phyloP scores from a whole-genome alignment of 2,888 invertebrate genomes.

The Myopa testacea region DNA sequence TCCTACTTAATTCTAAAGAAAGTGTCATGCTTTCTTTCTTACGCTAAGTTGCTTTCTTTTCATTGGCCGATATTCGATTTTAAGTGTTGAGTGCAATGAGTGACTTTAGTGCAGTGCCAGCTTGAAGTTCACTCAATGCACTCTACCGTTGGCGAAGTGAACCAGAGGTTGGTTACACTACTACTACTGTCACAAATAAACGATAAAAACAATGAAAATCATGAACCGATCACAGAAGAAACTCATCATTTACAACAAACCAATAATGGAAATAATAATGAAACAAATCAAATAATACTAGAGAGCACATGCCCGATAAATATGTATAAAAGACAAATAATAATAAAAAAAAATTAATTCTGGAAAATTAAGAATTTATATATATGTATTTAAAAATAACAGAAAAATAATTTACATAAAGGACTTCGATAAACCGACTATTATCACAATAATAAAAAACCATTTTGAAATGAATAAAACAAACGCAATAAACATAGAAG shows the following conservation, averaged over 20 bases:
- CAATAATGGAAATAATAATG: constrained; percentile 21
- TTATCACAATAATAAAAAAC: constrained; percentile 32
- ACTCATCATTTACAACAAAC: neutral
- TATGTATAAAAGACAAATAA: too few relatives aligned
- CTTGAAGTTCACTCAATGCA: constrained; percentile 39
- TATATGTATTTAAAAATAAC: constrained; percentile 35
- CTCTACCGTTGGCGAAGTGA: too few relatives aligned
- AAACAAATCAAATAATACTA: constrained; percentile 23
- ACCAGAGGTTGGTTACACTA: too few relatives aligned
- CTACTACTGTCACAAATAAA: constrained; percentile 39
- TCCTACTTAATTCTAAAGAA: too few relatives aligned
- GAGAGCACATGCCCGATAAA: constrained; percentile 25
- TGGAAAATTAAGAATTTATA: constrained; percentile 32
- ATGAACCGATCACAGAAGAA: too few relatives aligned
- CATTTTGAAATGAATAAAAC: constrained; percentile 28
- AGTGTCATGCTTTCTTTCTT: too few relatives aligned
- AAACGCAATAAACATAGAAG: constrained; percentile 14
- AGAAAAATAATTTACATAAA: constrained; percentile 28
- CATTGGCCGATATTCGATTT: too few relatives aligned
- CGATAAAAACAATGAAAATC: neutral
- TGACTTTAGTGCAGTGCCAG: too few relatives aligned
- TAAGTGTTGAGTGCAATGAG: too few relatives aligned
- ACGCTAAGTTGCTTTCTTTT: too few relatives aligned
- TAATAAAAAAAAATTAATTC: constrained; percentile 31
- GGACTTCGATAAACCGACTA: constrained; percentile 9